Percentiles rank a stretch among this genome's conserved stretches.
phyloP scores from a whole-genome alignment of 37 sponge, comb jelly and placozoan genomes.

The Cladorhizidae sp. region DNA sequence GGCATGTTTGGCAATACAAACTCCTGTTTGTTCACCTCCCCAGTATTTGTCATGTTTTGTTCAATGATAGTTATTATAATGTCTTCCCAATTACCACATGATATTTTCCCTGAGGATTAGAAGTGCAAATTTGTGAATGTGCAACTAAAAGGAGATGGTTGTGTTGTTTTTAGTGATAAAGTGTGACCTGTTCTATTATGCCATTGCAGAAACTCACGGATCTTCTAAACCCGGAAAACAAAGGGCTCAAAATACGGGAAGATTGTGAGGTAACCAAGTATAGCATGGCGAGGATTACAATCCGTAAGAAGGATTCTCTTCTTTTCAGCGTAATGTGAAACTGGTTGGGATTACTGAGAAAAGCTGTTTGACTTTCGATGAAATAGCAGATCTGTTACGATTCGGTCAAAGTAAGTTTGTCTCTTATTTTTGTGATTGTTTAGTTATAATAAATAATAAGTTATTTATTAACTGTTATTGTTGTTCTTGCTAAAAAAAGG shows the following conservation, averaged over 20 bases:
- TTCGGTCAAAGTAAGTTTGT: constrained; percentile 41
- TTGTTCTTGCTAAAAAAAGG: no score
- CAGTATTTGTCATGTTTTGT: no score
- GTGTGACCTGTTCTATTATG: no score
- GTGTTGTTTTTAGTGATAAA: no score
- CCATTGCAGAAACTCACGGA: constrained; percentile 73
- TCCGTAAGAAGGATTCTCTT: neutral
- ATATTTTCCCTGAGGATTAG: no score
- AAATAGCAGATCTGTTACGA: constrained; percentile 18
- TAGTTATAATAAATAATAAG: neutral
- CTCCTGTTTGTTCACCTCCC: no score
- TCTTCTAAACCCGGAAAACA: constrained; percentile 70
- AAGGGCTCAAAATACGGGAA: constrained; percentile 62
- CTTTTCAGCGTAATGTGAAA: constrained; percentile 38
- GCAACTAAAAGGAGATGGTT: no score
- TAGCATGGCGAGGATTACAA: neutral
- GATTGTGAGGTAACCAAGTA: constrained; percentile 24
- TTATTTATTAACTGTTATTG: neutral
- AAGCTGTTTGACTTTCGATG: constrained; percentile 1
- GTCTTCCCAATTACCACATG: no score
- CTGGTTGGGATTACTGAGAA: constrained; percentile 47
- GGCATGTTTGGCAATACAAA: no score
- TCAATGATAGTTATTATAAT: no score
- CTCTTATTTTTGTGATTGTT: neutral
- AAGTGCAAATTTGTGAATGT: no score